Evolutionary conservation across 1,140 invertebrate genomes (phyloP).

Genomic region (Drosophila asahinai): DNA sequence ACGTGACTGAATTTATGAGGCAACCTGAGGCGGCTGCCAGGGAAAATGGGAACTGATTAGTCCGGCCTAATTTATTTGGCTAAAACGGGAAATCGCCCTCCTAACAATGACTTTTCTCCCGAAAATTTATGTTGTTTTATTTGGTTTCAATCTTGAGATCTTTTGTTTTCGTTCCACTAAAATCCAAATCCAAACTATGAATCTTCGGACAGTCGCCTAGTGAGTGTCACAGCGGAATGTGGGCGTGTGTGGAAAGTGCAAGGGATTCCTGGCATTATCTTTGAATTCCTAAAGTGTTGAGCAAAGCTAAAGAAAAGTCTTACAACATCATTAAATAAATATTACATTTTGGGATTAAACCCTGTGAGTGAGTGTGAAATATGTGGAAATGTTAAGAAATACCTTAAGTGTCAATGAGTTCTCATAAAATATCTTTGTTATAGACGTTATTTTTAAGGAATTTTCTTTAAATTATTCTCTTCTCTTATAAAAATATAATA

Average conservation of each 20-base stretch:
- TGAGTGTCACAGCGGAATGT: slow-evolving; percentile 35
- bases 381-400: neutral
- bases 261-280: slow-evolving; percentile 25
- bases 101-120: slow-evolving; percentile 19
- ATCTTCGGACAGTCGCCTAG: slow-evolving; percentile 29
- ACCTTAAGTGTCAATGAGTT: neutral
- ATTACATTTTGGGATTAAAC: neutral
- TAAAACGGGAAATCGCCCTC: slow-evolving; percentile 14
- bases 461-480: neutral
- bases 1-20: slow-evolving; percentile 84
- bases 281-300: slow-evolving; percentile 20
- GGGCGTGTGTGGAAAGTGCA: slow-evolving; percentile 22
- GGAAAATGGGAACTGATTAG: slow-evolving; percentile 73
- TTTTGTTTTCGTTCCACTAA: slow-evolving; percentile 53
- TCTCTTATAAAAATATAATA: too few species aligned
- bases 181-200: slow-evolving; percentile 28
- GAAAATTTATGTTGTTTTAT: slow-evolving; percentile 73
- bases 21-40: slow-evolving; percentile 40
- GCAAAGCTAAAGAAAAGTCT: slow-evolving; percentile 8
- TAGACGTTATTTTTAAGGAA: neutral
- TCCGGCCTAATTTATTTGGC: slow-evolving; percentile 43
- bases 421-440: neutral
- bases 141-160: slow-evolving; percentile 52
- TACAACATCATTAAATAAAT: slow-evolving; percentile 2
- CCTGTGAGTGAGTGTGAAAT: slow-evolving; percentile 10